Evolutionary conservation across 1,140 invertebrate genomes (phyloP).

Genomic region (Calliopsis andreniformis): DNA sequence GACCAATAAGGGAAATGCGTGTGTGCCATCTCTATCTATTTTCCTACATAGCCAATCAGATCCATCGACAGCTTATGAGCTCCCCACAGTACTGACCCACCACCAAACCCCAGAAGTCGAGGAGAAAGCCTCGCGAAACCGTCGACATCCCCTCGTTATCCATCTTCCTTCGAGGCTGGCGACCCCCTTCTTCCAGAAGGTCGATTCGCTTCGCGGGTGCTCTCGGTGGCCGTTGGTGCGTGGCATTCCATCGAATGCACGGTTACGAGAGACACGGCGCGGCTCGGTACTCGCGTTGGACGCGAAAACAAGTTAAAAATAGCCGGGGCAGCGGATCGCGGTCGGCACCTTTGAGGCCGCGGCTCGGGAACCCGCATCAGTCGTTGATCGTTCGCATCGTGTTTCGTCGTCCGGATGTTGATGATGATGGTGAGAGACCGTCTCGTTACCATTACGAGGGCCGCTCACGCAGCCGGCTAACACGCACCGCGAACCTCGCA

Average conservation of each 20-base stretch:
- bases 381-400: conserved; percentile 69
- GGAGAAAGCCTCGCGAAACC: neutral
- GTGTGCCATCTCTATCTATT: too few species aligned
- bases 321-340: conserved; percentile 53
- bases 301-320: conserved; percentile 70
- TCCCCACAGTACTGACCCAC: too few species aligned
- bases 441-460: conserved; percentile 72
- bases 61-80: too few species aligned
- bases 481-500: conserved; percentile 66
- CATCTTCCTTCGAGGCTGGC: neutral
- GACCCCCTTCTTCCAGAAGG: conserved; percentile 26
- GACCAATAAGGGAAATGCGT: too few species aligned
- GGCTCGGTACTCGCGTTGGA: conserved; percentile 38
- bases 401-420: conserved; percentile 70
- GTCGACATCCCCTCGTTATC: neutral
- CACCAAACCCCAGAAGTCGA: too few species aligned
- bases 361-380: conserved; percentile 49
- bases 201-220: conserved; percentile 55
- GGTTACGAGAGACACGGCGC: conserved; percentile 34
- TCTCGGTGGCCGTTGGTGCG: conserved; percentile 57
- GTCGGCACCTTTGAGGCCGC: conserved; percentile 66
- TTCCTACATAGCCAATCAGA: too few species aligned
- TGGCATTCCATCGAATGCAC: conserved; percentile 63
- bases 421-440: conserved; percentile 72
- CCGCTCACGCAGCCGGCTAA: conserved; percentile 63